Conservation (phyloP, 1,140 invertebrate genomes). For the Amphibalanus amphitrite region DNA sequence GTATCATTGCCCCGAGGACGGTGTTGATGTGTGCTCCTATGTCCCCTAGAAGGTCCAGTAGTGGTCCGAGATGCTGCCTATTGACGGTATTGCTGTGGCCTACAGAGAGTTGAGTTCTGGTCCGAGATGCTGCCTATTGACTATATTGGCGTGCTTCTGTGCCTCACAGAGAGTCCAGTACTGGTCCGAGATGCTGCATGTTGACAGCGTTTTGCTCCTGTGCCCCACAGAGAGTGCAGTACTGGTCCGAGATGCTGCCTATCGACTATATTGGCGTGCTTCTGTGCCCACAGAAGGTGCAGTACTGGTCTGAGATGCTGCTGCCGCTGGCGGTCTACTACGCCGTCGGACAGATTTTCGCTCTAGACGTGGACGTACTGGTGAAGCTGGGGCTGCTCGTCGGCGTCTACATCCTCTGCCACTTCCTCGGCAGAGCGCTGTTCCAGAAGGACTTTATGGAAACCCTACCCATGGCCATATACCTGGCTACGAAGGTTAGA, state of each 20-base stretch:
- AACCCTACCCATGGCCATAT: conserved; percentile 75
- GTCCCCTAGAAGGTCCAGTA: no score
- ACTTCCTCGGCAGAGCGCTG: conserved; percentile 52
- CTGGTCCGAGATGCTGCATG: no score
- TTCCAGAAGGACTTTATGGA: conserved; percentile 74
- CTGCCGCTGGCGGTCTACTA: conserved; percentile 84
- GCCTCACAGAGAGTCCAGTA: background rate
- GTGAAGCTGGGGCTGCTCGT: conserved; percentile 63
- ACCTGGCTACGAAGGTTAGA: conserved; percentile 74
- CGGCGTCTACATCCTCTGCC: conserved; percentile 49
- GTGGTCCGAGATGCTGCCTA: no score
- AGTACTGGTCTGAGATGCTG: conserved; percentile 70
- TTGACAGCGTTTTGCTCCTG: no score
- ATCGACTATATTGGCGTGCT: background rate
- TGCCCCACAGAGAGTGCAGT: no score
- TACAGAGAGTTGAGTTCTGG: conserved; percentile 1
- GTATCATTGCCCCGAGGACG: no score
- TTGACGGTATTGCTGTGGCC: no score
- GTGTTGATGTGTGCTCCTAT: no score
- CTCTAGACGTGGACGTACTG: conserved; percentile 52
- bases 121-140: no score
- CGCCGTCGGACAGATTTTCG: conserved; percentile 62
- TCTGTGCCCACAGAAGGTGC: conserved; percentile 47
- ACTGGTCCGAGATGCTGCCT: conserved; percentile 1
- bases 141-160: background rate